phyloP scores from a whole-genome alignment of 1,140 invertebrate species.

The Leptestheria dahalacensis region DNA sequence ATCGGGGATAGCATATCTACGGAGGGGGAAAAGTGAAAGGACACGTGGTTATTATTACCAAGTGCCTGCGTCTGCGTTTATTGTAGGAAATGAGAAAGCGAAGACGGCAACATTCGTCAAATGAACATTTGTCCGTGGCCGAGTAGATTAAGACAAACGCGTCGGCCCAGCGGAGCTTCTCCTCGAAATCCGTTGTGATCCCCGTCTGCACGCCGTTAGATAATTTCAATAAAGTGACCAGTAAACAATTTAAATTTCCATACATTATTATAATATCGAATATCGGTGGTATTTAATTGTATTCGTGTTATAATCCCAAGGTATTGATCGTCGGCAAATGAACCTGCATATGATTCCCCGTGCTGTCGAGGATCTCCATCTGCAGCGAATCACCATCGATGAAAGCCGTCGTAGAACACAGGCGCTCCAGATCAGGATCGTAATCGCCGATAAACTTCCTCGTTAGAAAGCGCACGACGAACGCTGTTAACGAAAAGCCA shows the following conservation, averaged over 20 bases:
- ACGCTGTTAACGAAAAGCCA: slow-evolving; percentile 35
- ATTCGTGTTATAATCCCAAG: background rate
- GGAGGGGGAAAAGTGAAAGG: too few species aligned
- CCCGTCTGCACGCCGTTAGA: too few species aligned
- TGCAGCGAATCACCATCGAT: slow-evolving; percentile 58
- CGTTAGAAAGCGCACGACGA: slow-evolving; percentile 65
- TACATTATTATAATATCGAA: too few species aligned
- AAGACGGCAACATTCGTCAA: slow-evolving; percentile 48
- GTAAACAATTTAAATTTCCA: too few species aligned
- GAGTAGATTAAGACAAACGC: slow-evolving; percentile 32
- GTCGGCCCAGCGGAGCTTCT: slow-evolving; percentile 52
- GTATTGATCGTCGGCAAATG: slow-evolving; percentile 6
- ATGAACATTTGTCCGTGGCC: slow-evolving; percentile 30
- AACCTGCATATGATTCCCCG: slow-evolving; percentile 26
- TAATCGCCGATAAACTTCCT: slow-evolving; percentile 70
- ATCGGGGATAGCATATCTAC: too few species aligned
- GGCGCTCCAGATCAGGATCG: slow-evolving; percentile 58
- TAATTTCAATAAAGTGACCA: too few species aligned
- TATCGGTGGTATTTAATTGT: too few species aligned
- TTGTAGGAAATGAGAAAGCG: slow-evolving; percentile 64
- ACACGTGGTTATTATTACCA: slow-evolving; percentile 29
- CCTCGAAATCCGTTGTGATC: slow-evolving; percentile 51
- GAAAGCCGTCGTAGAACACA: slow-evolving; percentile 55
- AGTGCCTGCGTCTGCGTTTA: slow-evolving; percentile 45
- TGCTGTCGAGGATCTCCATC: slow-evolving; percentile 39